phyloP scores from a whole-genome alignment of 2,888 invertebrate genomes.

The Lycaena phlaeas region DNA sequence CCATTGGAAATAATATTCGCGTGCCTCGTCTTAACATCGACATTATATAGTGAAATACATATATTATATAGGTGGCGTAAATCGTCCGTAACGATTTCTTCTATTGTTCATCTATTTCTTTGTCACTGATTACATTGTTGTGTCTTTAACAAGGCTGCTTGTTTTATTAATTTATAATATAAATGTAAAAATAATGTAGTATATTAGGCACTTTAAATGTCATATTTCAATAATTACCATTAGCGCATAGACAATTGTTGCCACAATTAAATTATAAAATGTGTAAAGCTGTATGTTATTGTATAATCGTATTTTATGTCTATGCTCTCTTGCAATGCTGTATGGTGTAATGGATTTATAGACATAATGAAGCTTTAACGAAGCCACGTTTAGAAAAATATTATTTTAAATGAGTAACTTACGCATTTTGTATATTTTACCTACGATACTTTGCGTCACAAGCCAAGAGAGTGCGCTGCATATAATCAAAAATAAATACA shows the following conservation, averaged over 20 bases:
- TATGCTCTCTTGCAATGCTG: not conserved
- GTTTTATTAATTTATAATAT: slow-evolving; percentile 2
- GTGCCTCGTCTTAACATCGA: too few relatives aligned
- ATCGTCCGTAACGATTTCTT: too few relatives aligned
- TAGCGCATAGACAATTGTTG: not conserved
- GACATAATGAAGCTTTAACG: not conserved
- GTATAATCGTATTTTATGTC: not conserved
- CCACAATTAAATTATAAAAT: not conserved
- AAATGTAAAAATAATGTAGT: not conserved
- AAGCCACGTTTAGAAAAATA: not conserved
- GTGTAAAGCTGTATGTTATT: not conserved
- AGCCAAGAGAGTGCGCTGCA: too few relatives aligned
- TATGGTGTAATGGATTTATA: not conserved
- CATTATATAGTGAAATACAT: too few relatives aligned
- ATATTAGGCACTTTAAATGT: not conserved
- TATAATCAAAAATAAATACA: too few relatives aligned
- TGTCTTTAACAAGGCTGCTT: not conserved
- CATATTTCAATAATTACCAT: not conserved
- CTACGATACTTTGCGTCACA: too few relatives aligned
- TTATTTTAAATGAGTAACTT: too few relatives aligned
- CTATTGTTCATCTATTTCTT: too few relatives aligned
- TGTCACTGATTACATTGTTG: not conserved
- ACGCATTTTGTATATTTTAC: too few relatives aligned
- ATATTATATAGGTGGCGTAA: too few relatives aligned
- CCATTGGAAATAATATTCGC: too few relatives aligned